phyloP scores from a whole-genome alignment of 2,797 vertebrate genomes.

The Artibeus lituratus region DNA sequence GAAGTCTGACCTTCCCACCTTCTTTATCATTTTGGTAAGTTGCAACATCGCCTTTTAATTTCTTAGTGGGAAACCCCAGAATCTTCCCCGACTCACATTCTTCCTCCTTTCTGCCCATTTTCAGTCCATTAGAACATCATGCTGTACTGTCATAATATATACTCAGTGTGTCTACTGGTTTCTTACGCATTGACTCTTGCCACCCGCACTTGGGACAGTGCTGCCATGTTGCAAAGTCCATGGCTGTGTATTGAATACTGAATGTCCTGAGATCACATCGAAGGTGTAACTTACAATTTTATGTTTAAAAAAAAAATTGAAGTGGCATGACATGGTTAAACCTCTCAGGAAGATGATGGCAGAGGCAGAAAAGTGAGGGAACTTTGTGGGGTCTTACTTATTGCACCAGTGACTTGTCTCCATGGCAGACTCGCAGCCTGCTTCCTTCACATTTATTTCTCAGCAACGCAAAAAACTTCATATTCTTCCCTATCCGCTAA shows the following conservation, averaged over 20 bases:
- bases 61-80: background rate
- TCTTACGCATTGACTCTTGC: background rate
- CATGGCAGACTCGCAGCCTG: background rate
- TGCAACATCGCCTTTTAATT: background rate
- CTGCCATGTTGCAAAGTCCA: background rate
- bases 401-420: background rate
- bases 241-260: background rate
- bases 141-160: background rate
- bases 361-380: background rate
- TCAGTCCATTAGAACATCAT: background rate
- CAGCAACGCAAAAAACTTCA: background rate
- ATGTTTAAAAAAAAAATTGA: background rate
- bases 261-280: background rate
- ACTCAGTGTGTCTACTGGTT: background rate
- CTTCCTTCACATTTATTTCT: background rate
- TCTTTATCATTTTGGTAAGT: background rate
- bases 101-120: background rate
- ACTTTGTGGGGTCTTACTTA: accelerated
- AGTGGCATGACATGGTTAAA: background rate
- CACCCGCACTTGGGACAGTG: background rate
- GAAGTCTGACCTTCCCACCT: background rate
- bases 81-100: background rate
- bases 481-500: background rate
- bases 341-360: background rate
- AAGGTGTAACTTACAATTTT: background rate